These are phyloP conservation scores for Oscheius sp. DNA, from an alignment of 2,888 invertebrate species.

Conservation along the genomic window DNA sequence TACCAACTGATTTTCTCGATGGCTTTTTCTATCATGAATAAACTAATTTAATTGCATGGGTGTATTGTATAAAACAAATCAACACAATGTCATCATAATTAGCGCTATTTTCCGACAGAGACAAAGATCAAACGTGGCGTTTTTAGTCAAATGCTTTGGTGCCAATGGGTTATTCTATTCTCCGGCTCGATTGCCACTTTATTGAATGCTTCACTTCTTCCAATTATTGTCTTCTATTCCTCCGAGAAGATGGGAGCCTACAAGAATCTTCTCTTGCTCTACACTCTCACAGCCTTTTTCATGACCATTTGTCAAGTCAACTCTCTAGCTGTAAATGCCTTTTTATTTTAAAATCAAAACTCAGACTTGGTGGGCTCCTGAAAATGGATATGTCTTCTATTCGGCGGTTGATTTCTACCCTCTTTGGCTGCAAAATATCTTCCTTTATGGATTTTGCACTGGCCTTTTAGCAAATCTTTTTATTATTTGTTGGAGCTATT, in stretches of 20 bases:
- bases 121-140: neutral
- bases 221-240: neutral
- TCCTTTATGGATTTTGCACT: neutral
- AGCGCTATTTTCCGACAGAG: too few relatives aligned
- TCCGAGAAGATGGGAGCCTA: constrained; percentile 7
- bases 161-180: constrained; percentile 6
- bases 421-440: neutral
- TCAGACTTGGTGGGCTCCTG: constrained; percentile 5
- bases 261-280: neutral
- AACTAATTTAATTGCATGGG: too few relatives aligned
- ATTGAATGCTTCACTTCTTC: neutral
- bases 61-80: too few relatives aligned
- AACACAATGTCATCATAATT: too few relatives aligned
- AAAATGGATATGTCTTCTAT: constrained; percentile 8
- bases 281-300: neutral
- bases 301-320: constrained; percentile 13
- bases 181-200: constrained; percentile 1
- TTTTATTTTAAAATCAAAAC: too few relatives aligned
- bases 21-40: too few relatives aligned
- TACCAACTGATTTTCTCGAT: too few relatives aligned
- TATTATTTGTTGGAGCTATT: neutral
- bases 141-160: neutral
- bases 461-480: neutral
- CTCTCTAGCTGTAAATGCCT: neutral
- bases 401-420: neutral